These are phyloP conservation scores for Typhlomys cinereus DNA, from an alignment of 2,113 vertebrate species.

Conservation along the genomic window DNA sequence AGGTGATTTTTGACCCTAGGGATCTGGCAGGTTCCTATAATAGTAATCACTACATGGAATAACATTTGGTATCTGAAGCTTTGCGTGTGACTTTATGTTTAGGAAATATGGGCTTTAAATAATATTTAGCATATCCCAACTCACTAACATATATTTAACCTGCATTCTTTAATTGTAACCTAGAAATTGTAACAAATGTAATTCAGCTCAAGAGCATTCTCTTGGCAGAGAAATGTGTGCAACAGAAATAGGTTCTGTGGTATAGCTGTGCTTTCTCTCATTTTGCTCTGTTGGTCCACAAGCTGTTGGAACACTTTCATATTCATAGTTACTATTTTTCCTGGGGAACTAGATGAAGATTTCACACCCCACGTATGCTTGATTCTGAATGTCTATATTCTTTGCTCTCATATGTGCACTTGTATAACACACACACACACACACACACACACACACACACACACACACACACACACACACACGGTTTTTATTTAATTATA, in stretches of 20 bases:
- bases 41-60: background rate
- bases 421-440: background rate
- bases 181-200: background rate
- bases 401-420: background rate
- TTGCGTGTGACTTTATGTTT: conserved; percentile 5
- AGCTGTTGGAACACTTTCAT: background rate
- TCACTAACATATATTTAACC: conserved; percentile 47
- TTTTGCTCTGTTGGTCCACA: background rate
- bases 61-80: background rate
- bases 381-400: background rate
- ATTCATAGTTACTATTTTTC: background rate
- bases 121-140: background rate
- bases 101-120: background rate
- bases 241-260: background rate
- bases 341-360: background rate
- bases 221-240: conserved; percentile 28
- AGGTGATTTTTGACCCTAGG: background rate
- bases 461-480: background rate
- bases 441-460: background rate
- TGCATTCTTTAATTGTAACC: background rate
- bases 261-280: background rate
- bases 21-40: background rate
- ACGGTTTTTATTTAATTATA: background rate
- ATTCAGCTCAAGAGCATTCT: background rate
- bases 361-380: background rate